phyloP scores from a whole-genome alignment of 2,888 invertebrate species.

The Lasioglossum pauxillum region DNA sequence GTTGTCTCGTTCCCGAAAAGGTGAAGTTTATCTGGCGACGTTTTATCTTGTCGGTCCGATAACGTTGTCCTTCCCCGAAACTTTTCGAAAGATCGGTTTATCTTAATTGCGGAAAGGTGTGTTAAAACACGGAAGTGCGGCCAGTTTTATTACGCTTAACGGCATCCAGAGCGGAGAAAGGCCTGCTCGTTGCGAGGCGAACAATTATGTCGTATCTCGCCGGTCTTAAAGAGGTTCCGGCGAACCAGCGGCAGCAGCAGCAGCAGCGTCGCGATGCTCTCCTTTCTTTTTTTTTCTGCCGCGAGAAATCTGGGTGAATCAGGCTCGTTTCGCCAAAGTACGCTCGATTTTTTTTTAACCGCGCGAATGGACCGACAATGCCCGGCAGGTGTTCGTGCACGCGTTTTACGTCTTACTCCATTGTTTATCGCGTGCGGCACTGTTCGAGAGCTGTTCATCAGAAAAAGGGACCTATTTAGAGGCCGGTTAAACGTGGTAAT shows the following conservation, averaged over 20 bases:
- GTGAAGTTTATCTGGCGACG: neutral
- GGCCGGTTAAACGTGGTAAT: conserved; percentile 20
- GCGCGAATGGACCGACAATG: neutral
- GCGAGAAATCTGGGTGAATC: conserved; percentile 58
- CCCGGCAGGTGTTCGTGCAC: conserved; percentile 4
- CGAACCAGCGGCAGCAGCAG: conserved; percentile 10
- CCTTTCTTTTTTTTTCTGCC: conserved; percentile 44
- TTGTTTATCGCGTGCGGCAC: neutral
- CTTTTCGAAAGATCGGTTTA: conserved; percentile 49
- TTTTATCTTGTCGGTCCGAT: conserved; percentile 26
- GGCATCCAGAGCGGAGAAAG: conserved; percentile 37
- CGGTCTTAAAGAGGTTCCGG: conserved; percentile 27
- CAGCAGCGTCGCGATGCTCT: conserved; percentile 23
- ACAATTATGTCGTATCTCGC: conserved; percentile 42
- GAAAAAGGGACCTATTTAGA: neutral
- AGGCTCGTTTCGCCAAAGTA: conserved; percentile 13
- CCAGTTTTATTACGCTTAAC: conserved; percentile 42
- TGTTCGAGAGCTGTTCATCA: neutral
- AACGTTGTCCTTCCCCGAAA: conserved; percentile 50
- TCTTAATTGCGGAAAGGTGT: conserved; percentile 57
- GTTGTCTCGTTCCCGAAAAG: neutral
- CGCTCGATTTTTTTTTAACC: neutral
- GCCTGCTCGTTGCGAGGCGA: conserved; percentile 36
- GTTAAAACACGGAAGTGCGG: conserved; percentile 51
- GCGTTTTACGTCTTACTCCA: conserved; percentile 2